Conservation (phyloP, 2,888 invertebrate genomes). For the Aethes cnicana region DNA sequence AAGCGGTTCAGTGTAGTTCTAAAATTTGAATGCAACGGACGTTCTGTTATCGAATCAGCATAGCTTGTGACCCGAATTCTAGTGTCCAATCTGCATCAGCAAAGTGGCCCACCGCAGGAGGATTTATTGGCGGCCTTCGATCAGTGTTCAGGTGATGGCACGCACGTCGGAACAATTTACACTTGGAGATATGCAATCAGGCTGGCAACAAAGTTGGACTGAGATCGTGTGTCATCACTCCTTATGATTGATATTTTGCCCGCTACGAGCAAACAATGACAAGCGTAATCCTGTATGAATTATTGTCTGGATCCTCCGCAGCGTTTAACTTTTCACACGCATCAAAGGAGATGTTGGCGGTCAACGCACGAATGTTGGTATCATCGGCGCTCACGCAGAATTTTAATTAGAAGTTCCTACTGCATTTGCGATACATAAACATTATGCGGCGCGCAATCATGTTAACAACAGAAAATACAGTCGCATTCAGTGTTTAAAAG, state of each 20-base stretch:
- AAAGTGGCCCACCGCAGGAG: constrained; percentile 69
- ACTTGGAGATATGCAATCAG: constrained; percentile 43
- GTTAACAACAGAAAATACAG: constrained; percentile 77
- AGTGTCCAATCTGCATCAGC: constrained; percentile 49
- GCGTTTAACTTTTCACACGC: constrained; percentile 77
- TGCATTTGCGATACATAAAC: constrained; percentile 72
- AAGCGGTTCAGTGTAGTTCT: constrained; percentile 54
- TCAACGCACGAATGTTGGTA: constrained; percentile 72
- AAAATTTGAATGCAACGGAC: constrained; percentile 61
- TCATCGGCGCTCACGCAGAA: constrained; percentile 74
- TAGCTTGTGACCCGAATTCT: constrained; percentile 43
- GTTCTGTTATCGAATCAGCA: constrained; percentile 38
- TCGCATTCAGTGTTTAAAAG: constrained; percentile 64
- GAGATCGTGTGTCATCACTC: constrained; percentile 19
- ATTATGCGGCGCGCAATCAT: constrained; percentile 68
- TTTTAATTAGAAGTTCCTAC: constrained; percentile 77
- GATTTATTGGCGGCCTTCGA: constrained; percentile 55
- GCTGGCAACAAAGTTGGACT: constrained; percentile 30
- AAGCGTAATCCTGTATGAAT: constrained; percentile 2
- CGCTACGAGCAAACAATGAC: background rate
- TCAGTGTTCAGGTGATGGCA: constrained; percentile 62
- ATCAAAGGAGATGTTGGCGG: constrained; percentile 66
- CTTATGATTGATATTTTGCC: constrained; percentile 11
- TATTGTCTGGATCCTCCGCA: constrained; percentile 11
- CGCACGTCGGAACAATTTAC: constrained; percentile 71